Evolutionary conservation across 2,797 vertebrate genomes (phyloP).

Genomic region (Enteromius argenteus): DNA sequence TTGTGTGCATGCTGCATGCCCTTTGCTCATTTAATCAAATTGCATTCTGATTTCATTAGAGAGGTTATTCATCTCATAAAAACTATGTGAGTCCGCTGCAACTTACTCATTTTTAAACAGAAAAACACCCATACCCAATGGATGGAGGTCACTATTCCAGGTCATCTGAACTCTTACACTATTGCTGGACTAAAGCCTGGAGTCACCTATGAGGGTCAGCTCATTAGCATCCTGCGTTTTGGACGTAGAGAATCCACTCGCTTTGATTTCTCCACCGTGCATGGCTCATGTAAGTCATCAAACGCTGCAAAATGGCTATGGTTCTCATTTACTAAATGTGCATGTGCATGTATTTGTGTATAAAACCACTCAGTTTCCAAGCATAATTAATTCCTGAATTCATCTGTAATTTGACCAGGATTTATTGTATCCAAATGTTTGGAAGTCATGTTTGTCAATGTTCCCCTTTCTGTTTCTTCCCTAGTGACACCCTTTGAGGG

Average conservation of each 20-base stretch:
- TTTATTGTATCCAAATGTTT: neutral
- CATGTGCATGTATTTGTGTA: conserved; percentile 8
- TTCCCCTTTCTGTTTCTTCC: neutral
- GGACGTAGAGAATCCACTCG: conserved; percentile 88
- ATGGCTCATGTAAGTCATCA: conserved; percentile 80
- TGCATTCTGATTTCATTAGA: neutral
- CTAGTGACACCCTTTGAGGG: conserved; percentile 83
- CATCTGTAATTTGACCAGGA: neutral
- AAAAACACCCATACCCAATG: conserved; percentile 85
- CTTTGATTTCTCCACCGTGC: conserved; percentile 95
- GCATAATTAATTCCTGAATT: neutral
- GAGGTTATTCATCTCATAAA: neutral
- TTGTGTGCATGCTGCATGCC: neutral
- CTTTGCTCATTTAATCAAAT: neutral
- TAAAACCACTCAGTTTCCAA: neutral
- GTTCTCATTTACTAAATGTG: neutral
- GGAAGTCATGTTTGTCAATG: neutral
- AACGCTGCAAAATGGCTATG: neutral
- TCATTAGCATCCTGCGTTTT: conserved; percentile 89
- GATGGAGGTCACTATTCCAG: conserved; percentile 90
- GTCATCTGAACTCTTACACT: conserved; percentile 93
- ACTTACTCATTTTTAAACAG: conserved; percentile 69
- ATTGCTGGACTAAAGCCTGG: conserved; percentile 93
- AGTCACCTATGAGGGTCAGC: conserved; percentile 93
- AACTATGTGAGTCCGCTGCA: neutral